Base-by-base conservation (phyloP, 2,797 vertebrate species). In the Sebastes diaconus region DNA sequence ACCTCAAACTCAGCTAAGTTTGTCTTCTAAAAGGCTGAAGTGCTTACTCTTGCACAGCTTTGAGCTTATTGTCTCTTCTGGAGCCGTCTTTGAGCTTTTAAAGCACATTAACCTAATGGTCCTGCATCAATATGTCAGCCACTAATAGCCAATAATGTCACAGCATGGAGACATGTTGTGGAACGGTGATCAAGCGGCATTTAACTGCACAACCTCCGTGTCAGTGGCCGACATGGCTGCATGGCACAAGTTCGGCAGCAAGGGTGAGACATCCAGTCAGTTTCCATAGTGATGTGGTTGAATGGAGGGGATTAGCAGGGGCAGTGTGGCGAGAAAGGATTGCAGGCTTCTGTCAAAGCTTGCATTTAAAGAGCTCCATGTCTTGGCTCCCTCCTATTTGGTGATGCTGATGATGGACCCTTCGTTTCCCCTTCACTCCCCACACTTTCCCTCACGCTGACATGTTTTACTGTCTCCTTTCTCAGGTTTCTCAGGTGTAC, bases 231-330 rank as follows among this genome's bases (percentile, higher is more conserved):
- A 89, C 86, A 81, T 74, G 89, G 78, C 88, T 83, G 85, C 79
- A 69, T 90, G 94, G 92, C 92, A 93, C 90, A 92, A 93, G 93
- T 94, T 93, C 79, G 89, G 83, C 87, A 72, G 90, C 83, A 81
- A 86, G 92, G 93, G 92, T 90, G 90, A 95, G 87, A 92, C 88
- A 90, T 90, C 84, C 84, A 93, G 89, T 94, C 94, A 91, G 95
- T 96, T 96, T 96, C 96, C 96, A 96, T 96, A 96, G 96, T 93
- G 95, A 96, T 93, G 90, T 71, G 90, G 90, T 88, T 92, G 94
- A 95, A 95, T 93, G 90, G 90, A 92, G 88, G 87, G 91, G 95
- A 96, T 95, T 94, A 94, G 93, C 83, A 87, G 93, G 93, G 93
- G 88, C 92, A 90, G 91, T 76, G 90, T 86, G 88, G 88, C 76